Evolutionary conservation across 2,797 vertebrate genomes (phyloP).

Genomic region (Distichodus sexfasciatus): DNA sequence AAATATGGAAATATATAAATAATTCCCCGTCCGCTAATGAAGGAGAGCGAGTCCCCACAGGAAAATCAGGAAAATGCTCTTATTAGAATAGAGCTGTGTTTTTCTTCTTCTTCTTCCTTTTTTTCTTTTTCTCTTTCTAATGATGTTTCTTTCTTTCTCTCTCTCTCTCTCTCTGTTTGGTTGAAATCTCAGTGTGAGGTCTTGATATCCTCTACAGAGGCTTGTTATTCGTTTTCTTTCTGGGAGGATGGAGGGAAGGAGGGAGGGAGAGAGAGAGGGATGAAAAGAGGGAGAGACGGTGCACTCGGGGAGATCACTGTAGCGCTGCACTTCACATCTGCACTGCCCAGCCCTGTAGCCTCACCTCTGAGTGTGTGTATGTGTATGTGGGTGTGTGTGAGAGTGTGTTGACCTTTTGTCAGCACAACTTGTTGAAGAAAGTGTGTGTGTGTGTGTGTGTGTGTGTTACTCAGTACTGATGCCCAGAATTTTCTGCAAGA

Average conservation of each 20-base stretch:
- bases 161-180: constrained; percentile 34
- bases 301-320: constrained; percentile 43
- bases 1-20: constrained; percentile 73
- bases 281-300: constrained; percentile 6
- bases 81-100: constrained; percentile 55
- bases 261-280: constrained; percentile 20
- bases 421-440: neutral
- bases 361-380: constrained; percentile 4
- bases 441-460: neutral
- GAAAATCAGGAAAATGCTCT: constrained; percentile 66
- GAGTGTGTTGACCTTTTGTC: neutral
- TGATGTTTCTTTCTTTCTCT: constrained; percentile 51
- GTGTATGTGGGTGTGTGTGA: neutral
- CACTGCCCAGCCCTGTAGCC: constrained; percentile 28
- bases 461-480: neutral
- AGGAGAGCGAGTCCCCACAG: constrained; percentile 67
- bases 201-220: constrained; percentile 44
- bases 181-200: constrained; percentile 62
- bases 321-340: constrained; percentile 60
- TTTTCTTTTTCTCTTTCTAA: constrained; percentile 54
- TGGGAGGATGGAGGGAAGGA: constrained; percentile 9
- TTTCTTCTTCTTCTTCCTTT: constrained; percentile 49
- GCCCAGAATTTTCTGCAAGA: neutral
- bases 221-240: constrained; percentile 45
- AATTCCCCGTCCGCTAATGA: constrained; percentile 70